Evolutionary conservation across 2,113 vertebrate species (phyloP).

Genomic region (Corythornis cristatus): DNA sequence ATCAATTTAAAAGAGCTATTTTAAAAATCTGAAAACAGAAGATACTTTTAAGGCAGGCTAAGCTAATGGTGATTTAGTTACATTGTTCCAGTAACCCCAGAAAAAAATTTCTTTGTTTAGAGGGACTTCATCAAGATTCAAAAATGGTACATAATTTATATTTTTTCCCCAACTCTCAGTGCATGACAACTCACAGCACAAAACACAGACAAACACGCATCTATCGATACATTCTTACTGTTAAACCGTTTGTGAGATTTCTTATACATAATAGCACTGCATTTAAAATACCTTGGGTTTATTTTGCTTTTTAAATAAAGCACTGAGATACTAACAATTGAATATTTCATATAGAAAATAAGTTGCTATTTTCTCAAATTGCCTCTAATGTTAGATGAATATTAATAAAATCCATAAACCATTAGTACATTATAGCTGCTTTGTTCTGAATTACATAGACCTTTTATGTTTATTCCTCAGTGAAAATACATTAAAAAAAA

Average conservation of each 20-base stretch:
- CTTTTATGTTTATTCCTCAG: conserved; percentile 85
- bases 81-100: neutral
- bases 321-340: conserved; percentile 56
- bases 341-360: conserved; percentile 76
- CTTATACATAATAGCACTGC: conserved; percentile 12
- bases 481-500: conserved; percentile 76
- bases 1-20: neutral
- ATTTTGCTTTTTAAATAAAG: conserved; percentile 71
- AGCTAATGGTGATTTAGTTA: neutral
- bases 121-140: neutral
- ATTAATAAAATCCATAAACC: conserved; percentile 84
- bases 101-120: conserved; percentile 58
- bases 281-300: conserved; percentile 43
- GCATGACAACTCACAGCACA: neutral
- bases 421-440: conserved; percentile 80
- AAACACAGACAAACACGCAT: neutral
- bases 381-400: conserved; percentile 76
- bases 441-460: conserved; percentile 82
- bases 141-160: neutral
- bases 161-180: conserved; percentile 51
- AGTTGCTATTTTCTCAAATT: conserved; percentile 71
- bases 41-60: neutral
- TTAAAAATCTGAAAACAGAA: neutral
- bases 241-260: conserved; percentile 15
- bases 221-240: neutral